A percentile compares a stretch with the other conserved stretches of the same genome.
Conservation (phyloP, 2,113 vertebrate genomes). For the Verasper variegatus region DNA sequence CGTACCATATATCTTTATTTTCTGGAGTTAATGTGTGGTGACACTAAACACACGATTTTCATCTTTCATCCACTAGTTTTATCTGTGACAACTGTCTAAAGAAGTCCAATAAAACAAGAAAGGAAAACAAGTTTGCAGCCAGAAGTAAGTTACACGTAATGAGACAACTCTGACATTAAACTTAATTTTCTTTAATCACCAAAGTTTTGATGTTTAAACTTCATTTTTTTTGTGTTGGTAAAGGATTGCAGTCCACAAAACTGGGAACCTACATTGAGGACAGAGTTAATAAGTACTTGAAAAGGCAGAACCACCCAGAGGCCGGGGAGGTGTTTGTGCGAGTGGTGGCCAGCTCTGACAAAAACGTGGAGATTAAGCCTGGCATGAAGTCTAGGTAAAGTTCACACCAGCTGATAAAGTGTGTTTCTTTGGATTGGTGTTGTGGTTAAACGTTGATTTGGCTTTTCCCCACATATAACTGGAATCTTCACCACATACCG, state of each 20-base stretch:
- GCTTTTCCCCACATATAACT: no score
- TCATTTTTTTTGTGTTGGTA: neutral
- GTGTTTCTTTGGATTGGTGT: no score
- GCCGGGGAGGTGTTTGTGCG: conserved; percentile 97
- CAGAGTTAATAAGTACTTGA: conserved; percentile 96
- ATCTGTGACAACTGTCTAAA: conserved; percentile 98
- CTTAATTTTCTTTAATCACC: neutral
- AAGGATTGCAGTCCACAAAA: conserved; percentile 92
- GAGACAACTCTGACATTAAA: neutral
- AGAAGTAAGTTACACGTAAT: conserved; percentile 87
- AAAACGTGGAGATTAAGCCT: conserved; percentile 96
- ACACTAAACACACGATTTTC: neutral
- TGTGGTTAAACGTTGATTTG: neutral
- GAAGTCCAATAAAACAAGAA: conserved; percentile 92
- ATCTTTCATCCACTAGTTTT: conserved; percentile 84
- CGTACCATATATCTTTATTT: neutral
- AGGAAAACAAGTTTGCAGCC: conserved; percentile 98
- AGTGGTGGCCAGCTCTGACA: conserved; percentile 98
- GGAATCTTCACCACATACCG: no score
- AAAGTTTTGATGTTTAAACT: neutral
- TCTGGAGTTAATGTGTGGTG: neutral
- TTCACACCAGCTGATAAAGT: neutral
- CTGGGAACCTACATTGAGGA: conserved; percentile 96
- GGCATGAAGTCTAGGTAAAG: conserved; percentile 97
- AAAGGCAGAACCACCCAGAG: conserved; percentile 97